Evolutionary conservation across 2,888 invertebrate species (phyloP).

Genomic region (Drosophila koepferae): DNA sequence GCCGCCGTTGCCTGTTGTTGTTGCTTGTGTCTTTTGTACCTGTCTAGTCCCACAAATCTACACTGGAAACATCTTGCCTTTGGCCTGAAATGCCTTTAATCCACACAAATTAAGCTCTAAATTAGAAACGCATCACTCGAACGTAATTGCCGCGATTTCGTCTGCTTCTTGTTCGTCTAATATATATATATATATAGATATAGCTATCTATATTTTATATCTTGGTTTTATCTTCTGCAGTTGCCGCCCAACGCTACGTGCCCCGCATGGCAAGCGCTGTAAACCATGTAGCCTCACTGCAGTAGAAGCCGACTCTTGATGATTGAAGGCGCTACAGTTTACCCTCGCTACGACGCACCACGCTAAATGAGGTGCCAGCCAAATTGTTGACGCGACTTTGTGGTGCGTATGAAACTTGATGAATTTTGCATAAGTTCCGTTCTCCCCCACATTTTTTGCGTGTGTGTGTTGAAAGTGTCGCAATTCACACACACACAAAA

Average conservation of each 20-base stretch:
- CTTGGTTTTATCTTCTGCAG: slow-evolving; percentile 50
- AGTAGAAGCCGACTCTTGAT: slow-evolving; percentile 12
- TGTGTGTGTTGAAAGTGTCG: slow-evolving; percentile 40
- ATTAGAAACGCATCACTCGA: slow-evolving; percentile 76
- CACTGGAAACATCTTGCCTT: slow-evolving; percentile 18
- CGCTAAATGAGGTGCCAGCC: slow-evolving; percentile 19
- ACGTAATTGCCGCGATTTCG: slow-evolving; percentile 61
- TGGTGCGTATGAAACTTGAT: slow-evolving; percentile 57
- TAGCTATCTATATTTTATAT: slow-evolving; percentile 5
- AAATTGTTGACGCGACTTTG: slow-evolving; percentile 33
- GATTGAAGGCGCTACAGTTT: background rate
- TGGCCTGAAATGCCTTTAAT: slow-evolving; percentile 37
- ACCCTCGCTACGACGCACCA: slow-evolving; percentile 1
- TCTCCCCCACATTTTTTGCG: background rate
- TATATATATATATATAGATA: slow-evolving; percentile 41
- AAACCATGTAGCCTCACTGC: slow-evolving; percentile 33
- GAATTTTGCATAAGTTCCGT: slow-evolving; percentile 38
- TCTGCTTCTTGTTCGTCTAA: slow-evolving; percentile 25
- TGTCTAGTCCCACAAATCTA: slow-evolving; percentile 31
- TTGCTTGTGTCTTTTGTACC: slow-evolving; percentile 25
- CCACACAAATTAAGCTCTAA: slow-evolving; percentile 73
- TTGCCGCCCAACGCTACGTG: slow-evolving; percentile 63
- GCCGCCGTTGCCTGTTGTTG: slow-evolving; percentile 2
- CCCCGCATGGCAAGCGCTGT: slow-evolving; percentile 48
- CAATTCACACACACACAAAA: slow-evolving; percentile 30